Conservation (phyloP, 2,888 invertebrate species). For the Brachypterus glaber region DNA sequence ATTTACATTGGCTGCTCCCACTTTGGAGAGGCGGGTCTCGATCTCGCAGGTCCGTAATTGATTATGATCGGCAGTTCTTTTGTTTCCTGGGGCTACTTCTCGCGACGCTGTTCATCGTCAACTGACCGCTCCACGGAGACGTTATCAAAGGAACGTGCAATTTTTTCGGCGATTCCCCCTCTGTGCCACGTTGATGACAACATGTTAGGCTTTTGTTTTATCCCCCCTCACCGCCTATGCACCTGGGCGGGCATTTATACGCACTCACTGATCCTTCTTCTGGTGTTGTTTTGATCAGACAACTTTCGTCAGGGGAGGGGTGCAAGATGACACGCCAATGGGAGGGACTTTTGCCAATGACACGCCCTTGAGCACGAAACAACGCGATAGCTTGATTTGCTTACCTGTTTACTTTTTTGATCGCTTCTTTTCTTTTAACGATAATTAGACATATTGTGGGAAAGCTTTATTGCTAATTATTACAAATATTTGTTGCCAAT, state of each 20-base stretch:
- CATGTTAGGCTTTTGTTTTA: conserved; percentile 36
- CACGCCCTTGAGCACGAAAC: conserved; percentile 17
- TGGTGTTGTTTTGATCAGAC: conserved; percentile 17
- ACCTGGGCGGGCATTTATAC: conserved; percentile 44
- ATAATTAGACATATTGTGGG: too few relatives aligned
- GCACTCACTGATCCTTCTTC: conserved; percentile 27
- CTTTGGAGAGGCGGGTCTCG: conserved; percentile 37
- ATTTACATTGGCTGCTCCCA: conserved; percentile 44
- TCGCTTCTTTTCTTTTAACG: conserved; percentile 27
- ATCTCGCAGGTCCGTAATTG: conserved; percentile 48
- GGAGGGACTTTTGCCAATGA: conserved; percentile 10
- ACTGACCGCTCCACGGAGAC: conserved; percentile 47
- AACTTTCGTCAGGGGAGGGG: conserved; percentile 14
- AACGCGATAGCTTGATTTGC: conserved; percentile 22
- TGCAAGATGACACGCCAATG: conserved; percentile 13
- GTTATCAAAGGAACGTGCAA: conserved; percentile 48
- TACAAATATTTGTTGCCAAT: too few relatives aligned
- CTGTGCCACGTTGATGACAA: conserved; percentile 31
- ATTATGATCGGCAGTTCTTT: conserved; percentile 32
- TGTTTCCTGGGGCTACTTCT: conserved; percentile 22
- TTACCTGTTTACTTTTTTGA: conserved; percentile 23
- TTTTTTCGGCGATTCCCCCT: conserved; percentile 34
- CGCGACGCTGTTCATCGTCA: conserved; percentile 45
- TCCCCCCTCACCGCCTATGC: conserved; percentile 41
- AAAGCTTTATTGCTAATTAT: too few relatives aligned